Evolutionary conservation across 2,797 vertebrate species (phyloP).

Genomic region (Paguma larvata): DNA sequence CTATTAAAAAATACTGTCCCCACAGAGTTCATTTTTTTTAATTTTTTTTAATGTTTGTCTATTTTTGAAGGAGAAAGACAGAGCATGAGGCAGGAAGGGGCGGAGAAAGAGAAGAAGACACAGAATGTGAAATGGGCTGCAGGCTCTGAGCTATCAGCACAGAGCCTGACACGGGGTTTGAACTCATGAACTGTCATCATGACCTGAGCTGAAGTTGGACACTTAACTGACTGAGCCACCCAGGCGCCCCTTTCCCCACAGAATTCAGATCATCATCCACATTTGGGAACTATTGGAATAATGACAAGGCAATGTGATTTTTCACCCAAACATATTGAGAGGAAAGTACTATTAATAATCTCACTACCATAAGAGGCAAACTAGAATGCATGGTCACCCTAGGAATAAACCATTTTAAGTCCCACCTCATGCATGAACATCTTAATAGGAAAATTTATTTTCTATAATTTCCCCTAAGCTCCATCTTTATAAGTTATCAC

Average conservation of each 20-base stretch:
- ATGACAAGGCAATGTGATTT: background rate
- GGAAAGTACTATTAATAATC: slow-evolving; percentile 12
- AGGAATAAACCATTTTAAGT: slow-evolving; percentile 61
- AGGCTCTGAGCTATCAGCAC: too few species aligned
- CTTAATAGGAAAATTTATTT: slow-evolving; percentile 71
- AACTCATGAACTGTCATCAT: too few species aligned
- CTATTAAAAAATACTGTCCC: background rate
- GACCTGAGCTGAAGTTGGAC: too few species aligned
- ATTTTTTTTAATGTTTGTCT: too few species aligned
- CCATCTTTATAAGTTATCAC: slow-evolving; percentile 56
- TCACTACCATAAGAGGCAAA: slow-evolving; percentile 21
- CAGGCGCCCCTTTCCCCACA: background rate
- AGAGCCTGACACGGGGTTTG: too few species aligned
- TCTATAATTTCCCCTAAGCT: slow-evolving; percentile 43
- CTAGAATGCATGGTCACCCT: background rate
- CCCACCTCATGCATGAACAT: slow-evolving; percentile 41
- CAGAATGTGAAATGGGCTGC: too few species aligned
- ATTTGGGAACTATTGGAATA: slow-evolving; percentile 23
- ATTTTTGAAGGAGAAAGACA: too few species aligned
- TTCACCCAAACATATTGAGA: slow-evolving; percentile 26
- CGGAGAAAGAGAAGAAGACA: too few species aligned
- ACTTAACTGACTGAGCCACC: too few species aligned
- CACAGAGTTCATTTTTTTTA: background rate
- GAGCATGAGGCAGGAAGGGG: too few species aligned
- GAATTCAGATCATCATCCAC: background rate